Evolutionary conservation across 2,888 invertebrate species (phyloP), one percentile per base, ranked within the genome.

Genomic region (Hydraecia micacea): DNA sequence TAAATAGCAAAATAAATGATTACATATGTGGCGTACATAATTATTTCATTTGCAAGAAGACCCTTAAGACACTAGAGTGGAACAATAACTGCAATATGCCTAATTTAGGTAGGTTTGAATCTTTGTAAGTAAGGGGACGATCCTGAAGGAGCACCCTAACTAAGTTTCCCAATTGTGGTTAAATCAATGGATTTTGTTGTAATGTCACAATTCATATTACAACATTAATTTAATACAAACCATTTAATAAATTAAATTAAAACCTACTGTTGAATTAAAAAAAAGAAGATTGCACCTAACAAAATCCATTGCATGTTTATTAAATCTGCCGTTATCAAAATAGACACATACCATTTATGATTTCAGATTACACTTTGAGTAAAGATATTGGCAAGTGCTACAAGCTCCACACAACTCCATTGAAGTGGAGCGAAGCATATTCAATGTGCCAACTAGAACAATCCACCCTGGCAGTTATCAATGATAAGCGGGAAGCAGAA

Each of bases 361-460:
- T 58, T 91, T 91, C 90, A 95, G 95, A 88, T 75, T 96, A 96
- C 86, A 81, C 84, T 71, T 94, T 89, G 82, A 90, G 91, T 62
- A 87, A 89, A 15, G 18, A 73, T 0, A 49, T 67, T 13, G 93
- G 93, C 1, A 92, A 90, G 80, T 96, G 95, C 81, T 96, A 95
- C 89, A 96, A 96, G 79, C 91, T 95, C 58, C 95, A 96, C 75
- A 77, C 91, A n/a, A 89, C 81, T 3, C 93, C 95, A 0, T 80
- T 87, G 81, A 93, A 89, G 52, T 96, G 96, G 96, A 88, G 87
- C 0, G 93, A 95, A 0, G 96, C 96, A 0, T 90, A 92, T 49
- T 86, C 86, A 0, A 81, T 90, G 0, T 96, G 96, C 83, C 88
- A 86, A 42, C 87, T 91, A 1, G 96, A 95, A 75, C 92, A 91